phyloP scores from a whole-genome alignment of 2,797 vertebrate species.

The Tympanoctomys barrerae region DNA sequence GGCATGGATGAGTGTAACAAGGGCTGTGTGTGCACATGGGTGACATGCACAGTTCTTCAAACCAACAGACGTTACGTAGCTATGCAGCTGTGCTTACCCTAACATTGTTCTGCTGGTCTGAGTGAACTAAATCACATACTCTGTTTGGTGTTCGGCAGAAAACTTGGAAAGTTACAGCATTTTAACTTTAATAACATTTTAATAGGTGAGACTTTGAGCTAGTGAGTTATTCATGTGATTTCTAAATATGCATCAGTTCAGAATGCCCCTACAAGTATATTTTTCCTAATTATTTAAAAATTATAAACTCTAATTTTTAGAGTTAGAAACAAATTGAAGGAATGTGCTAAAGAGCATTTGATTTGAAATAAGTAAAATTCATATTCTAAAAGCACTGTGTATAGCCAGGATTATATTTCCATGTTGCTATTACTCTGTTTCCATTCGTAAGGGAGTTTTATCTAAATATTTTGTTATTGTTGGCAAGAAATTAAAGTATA shows the following conservation, averaged over 20 bases:
- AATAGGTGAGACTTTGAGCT: slow-evolving; percentile 26
- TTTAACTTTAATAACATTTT: slow-evolving; percentile 45
- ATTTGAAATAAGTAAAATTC: slow-evolving; percentile 60
- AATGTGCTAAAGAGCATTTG: not conserved
- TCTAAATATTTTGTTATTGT: slow-evolving; percentile 63
- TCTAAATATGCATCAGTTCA: slow-evolving; percentile 54
- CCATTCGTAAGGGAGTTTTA: slow-evolving; percentile 56
- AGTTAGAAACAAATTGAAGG: not conserved
- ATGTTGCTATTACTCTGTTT: slow-evolving; percentile 42
- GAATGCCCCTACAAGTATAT: slow-evolving; percentile 39
- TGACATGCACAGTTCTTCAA: not conserved
- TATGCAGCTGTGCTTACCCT: not conserved
- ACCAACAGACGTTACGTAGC: not conserved
- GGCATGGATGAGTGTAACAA: not conserved
- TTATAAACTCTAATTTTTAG: not conserved
- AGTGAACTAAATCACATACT: not conserved
- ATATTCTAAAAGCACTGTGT: not conserved
- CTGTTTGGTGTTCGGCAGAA: not conserved
- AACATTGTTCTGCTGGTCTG: not conserved
- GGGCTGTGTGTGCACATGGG: not conserved
- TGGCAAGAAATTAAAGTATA: slow-evolving; percentile 48
- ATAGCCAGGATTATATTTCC: slow-evolving; percentile 42
- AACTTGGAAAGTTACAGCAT: slow-evolving; percentile 12
- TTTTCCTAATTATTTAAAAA: slow-evolving; percentile 62
- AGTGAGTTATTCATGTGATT: slow-evolving; percentile 47